phyloP scores from a whole-genome alignment of 2,797 vertebrate species.

The Etheostoma perlongum region DNA sequence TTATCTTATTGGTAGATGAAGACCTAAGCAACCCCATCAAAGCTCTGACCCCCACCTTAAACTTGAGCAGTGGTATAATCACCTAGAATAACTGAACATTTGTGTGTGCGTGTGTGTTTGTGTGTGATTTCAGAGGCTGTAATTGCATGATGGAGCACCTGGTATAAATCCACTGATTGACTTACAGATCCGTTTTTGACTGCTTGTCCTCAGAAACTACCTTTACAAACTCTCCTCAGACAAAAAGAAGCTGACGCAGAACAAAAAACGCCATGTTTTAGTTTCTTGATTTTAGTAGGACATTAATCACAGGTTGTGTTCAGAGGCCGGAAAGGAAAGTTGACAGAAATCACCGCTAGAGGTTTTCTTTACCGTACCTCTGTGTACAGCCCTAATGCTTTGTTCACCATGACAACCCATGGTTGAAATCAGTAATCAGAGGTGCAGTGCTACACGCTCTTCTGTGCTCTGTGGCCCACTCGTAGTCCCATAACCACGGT shows the following conservation, averaged over 20 bases:
- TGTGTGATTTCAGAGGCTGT: neutral
- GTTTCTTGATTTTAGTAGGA: slow-evolving; percentile 80
- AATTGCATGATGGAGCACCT: neutral
- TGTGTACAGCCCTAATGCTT: neutral
- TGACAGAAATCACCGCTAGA: too few relatives aligned
- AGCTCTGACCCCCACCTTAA: too few relatives aligned
- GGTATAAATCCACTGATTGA: neutral
- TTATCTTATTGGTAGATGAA: too few relatives aligned
- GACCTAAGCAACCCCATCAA: too few relatives aligned
- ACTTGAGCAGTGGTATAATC: too few relatives aligned
- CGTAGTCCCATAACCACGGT: too few relatives aligned
- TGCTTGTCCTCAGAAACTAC: neutral
- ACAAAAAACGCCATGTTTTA: neutral
- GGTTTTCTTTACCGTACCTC: neutral
- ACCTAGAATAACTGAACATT: too few relatives aligned
- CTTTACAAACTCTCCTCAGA: neutral
- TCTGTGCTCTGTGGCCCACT: too few relatives aligned
- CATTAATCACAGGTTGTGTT: slow-evolving; percentile 83
- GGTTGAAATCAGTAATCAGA: too few relatives aligned
- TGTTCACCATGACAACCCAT: neutral
- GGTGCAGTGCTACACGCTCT: too few relatives aligned
- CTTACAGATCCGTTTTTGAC: neutral
- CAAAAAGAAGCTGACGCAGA: neutral
- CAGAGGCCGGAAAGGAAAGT: neutral
- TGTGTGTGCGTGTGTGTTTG: too few relatives aligned